Percentiles rank a stretch among this genome's conserved stretches.
Conservation (phyloP, 2,113 vertebrate genomes). For the Thermophis baileyi region DNA sequence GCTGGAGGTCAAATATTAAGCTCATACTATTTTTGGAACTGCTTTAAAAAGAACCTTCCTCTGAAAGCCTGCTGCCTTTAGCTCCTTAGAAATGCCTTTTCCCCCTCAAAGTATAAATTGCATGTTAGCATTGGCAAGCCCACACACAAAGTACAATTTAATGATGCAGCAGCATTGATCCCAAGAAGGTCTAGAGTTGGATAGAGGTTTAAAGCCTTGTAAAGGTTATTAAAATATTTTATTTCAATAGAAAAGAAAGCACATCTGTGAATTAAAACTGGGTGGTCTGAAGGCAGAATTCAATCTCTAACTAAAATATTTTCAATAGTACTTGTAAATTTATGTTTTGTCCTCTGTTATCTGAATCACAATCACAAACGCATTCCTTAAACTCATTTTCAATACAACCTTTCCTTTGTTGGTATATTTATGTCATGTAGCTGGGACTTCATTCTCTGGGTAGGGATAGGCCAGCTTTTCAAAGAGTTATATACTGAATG, state of each 20-base stretch:
- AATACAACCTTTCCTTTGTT: background rate
- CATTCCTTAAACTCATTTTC: background rate
- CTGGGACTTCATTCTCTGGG: background rate
- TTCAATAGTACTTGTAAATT: constrained; percentile 8
- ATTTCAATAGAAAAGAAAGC: background rate
- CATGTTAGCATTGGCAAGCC: background rate
- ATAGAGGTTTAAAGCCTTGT: constrained; percentile 31
- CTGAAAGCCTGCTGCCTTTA: background rate
- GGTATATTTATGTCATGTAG: background rate
- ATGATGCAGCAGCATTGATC: constrained; percentile 24
- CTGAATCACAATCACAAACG: background rate
- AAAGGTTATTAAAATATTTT: constrained; percentile 34
- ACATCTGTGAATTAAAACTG: constrained; percentile 23
- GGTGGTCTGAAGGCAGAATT: constrained; percentile 56
- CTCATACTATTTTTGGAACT: constrained; percentile 13
- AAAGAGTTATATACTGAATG: background rate
- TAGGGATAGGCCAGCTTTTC: background rate
- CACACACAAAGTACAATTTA: constrained; percentile 23
- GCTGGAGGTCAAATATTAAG: constrained; percentile 1
- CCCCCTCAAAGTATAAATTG: background rate
- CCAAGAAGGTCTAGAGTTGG: constrained; percentile 9
- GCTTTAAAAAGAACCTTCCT: background rate
- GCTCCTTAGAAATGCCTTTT: background rate
- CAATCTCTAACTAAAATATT: constrained; percentile 17
- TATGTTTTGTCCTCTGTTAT: background rate